phyloP scores from a whole-genome alignment of 2,888 invertebrate genomes.

The Ophraella communa region DNA sequence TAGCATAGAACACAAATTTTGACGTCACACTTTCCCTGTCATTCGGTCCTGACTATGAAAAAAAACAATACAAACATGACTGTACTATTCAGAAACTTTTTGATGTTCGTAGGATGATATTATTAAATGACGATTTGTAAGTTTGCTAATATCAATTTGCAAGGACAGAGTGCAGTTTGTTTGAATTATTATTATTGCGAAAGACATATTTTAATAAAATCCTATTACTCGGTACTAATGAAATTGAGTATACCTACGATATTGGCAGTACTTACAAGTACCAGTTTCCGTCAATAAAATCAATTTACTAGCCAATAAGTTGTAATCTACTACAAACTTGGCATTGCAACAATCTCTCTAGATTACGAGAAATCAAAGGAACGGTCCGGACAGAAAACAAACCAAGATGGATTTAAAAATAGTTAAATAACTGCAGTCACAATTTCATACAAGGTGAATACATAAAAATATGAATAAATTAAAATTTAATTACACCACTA shows the following conservation, averaged over 20 bases:
- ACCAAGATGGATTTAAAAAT: neutral
- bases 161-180: neutral
- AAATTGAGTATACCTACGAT: constrained; percentile 10
- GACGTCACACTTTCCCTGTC: too few relatives aligned
- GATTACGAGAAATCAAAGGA: constrained; percentile 25
- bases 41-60: too few relatives aligned
- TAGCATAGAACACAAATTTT: too few relatives aligned
- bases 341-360: constrained; percentile 22
- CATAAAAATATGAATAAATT: neutral
- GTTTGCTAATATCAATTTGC: neutral
- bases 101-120: neutral
- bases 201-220: neutral
- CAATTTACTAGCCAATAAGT: constrained; percentile 25
- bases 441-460: neutral
- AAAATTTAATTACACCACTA: too few relatives aligned
- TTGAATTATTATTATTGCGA: neutral
- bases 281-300: constrained; percentile 21
- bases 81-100: neutral
- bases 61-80: too few relatives aligned
- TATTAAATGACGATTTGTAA: neutral
- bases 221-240: neutral
- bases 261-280: constrained; percentile 12
- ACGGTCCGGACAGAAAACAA: constrained; percentile 11
- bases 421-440: neutral
- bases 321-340: constrained; percentile 27